Evolutionary conservation across 1,140 invertebrate species (phyloP).

Genomic region (Drosophila triauraria): DNA sequence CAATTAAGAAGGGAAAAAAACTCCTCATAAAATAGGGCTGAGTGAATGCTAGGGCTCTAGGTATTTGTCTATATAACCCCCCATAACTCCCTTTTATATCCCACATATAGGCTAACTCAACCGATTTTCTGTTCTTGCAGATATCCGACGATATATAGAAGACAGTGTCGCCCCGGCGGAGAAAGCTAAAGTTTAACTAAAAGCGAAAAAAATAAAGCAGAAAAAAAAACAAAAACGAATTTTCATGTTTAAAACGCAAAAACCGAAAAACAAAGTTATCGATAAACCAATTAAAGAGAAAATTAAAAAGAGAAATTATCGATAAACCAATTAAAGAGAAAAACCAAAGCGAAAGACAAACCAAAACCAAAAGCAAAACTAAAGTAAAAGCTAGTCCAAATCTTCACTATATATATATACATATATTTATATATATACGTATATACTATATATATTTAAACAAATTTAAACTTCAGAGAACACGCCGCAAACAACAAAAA

Average conservation of each 20-base stretch:
- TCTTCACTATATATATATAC: constrained; percentile 59
- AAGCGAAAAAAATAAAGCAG: constrained; percentile 2
- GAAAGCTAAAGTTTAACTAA: constrained; percentile 40
- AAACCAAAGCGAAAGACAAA: constrained; percentile 55
- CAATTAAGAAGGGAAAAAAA: neutral
- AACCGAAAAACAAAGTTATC: constrained; percentile 31
- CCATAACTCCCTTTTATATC: neutral
- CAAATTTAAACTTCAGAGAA: constrained; percentile 49
- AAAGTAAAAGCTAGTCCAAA: constrained; percentile 76
- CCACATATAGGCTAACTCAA: neutral
- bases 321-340: constrained; percentile 53
- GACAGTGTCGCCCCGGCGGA: constrained; percentile 38
- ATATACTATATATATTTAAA: constrained; percentile 57
- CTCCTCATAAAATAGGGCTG: constrained; percentile 5
- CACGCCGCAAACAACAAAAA: constrained; percentile 53
- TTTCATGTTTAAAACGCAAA: constrained; percentile 56
- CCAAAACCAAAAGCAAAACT: constrained; percentile 32
- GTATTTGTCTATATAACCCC: neutral
- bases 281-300: too few species aligned
- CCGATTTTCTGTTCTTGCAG: constrained; percentile 36
- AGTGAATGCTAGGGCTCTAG: neutral
- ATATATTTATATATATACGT: constrained; percentile 43
- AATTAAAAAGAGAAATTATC: constrained; percentile 25
- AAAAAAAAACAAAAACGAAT: constrained; percentile 42
- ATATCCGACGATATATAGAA: constrained; percentile 41